A percentile compares a stretch with the other conserved stretches of the same genome.
Conservation (phyloP, 2,888 invertebrate genomes). For the Acanthococcus lagerstroemiae region DNA sequence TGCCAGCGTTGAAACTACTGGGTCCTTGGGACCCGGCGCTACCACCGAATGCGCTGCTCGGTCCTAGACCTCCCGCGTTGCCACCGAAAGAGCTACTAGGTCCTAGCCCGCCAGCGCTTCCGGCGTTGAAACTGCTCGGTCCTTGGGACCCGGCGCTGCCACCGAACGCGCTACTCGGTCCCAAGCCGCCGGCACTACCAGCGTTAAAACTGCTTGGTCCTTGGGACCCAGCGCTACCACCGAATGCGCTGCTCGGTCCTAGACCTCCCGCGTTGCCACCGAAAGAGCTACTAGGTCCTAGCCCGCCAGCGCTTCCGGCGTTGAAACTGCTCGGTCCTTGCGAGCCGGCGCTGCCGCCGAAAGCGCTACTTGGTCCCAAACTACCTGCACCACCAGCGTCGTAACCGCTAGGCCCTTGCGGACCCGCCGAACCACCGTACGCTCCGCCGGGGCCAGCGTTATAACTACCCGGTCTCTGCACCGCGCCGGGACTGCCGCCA, state of each 20-base stretch:
- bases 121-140: slow-evolving; percentile 29
- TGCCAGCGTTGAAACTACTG: slow-evolving; percentile 24
- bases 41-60: slow-evolving; percentile 27
- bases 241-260: slow-evolving; percentile 33
- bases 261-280: slow-evolving; percentile 35
- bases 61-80: slow-evolving; percentile 33
- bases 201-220: slow-evolving; percentile 33
- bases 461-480: slow-evolving; percentile 12
- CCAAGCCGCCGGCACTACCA: slow-evolving; percentile 36
- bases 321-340: slow-evolving; percentile 36
- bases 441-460: slow-evolving; percentile 33
- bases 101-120: slow-evolving; percentile 26
- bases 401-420: slow-evolving; percentile 30
- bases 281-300: slow-evolving; percentile 35
- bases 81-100: slow-evolving; percentile 32
- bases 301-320: slow-evolving; percentile 33
- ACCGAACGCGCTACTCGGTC: slow-evolving; percentile 34
- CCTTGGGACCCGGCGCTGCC: slow-evolving; percentile 35
- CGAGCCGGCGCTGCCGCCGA: slow-evolving; percentile 15
- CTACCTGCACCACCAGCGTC: slow-evolving; percentile 38
- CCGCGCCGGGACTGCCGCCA: not conserved
- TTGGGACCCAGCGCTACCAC: slow-evolving; percentile 36
- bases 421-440: slow-evolving; percentile 15
- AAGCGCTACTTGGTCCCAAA: slow-evolving; percentile 34
- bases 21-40: slow-evolving; percentile 27